Evolutionary conservation across 2,113 vertebrate genomes (phyloP), one percentile per base, ranked within the genome.

Genomic region (Peromyscus californicus): DNA sequence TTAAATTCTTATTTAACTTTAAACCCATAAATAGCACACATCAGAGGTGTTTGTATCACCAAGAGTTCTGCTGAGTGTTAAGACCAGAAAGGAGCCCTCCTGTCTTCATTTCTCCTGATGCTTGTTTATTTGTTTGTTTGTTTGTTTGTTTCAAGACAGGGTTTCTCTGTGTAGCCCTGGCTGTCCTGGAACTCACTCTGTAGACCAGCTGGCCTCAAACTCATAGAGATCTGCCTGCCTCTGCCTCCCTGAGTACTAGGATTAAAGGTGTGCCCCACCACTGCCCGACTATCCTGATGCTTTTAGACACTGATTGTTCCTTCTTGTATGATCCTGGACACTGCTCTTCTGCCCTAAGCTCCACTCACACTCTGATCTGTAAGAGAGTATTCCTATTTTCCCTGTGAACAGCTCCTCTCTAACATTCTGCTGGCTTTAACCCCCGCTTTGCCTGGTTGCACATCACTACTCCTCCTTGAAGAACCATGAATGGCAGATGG

Each of bases 401-500:
- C 13, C 59, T 16, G 13, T 63, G 61, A 78, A 3, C 5, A 6
- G 8, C 17, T 21, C 15, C 29, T 13, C 8, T 19, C 67, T 48
- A 24, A 8, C 0, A 3, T 36, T 51, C 86, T 69, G 21, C 69
- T n/a, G 82, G 54, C 48, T 75, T 95, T 93, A 94, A 91, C 67
- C 90, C 67, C 63, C 91, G 61, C 48, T 22, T 76, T 78, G 78
- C 72, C 90, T 72, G 93, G 85, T 74, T 79, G 61, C 57, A 78
- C 67, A 75, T n/a, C 39, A 39, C 86, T 2, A 39, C 33, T 13
- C 61, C 83, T 96, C 93, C 82, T 91, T 9, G 2, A 89, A 95
- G 74, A 89, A 79, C 67, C 82, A 91, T n/a, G 79, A 90, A 88
- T 67, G 91, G 86, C 97, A 97, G 94, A 91, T 97, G 93, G 86